A percentile compares a stretch with the other conserved stretches of the same genome.
Evolutionary conservation across 2,888 invertebrate genomes (phyloP).

Genomic region (Dysmachus trigonus): DNA sequence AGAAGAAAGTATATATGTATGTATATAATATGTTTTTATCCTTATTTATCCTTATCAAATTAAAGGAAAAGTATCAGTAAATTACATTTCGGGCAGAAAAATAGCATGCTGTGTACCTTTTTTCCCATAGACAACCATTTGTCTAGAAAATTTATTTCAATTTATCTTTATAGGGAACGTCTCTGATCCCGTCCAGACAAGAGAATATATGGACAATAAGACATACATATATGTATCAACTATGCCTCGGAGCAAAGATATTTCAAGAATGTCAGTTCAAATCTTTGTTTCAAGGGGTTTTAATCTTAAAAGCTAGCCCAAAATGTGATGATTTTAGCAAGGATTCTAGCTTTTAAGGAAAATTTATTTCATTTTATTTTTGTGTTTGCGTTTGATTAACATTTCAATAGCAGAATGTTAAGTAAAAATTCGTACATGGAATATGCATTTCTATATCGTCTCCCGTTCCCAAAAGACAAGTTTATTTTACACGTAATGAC

Average conservation of each 20-base stretch:
- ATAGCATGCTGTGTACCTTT: neutral
- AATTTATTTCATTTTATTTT: neutral
- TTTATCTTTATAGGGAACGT: neutral
- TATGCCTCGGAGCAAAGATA: neutral
- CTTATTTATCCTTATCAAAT: neutral
- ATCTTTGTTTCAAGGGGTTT: neutral
- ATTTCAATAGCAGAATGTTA: neutral
- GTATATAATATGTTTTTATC: neutral
- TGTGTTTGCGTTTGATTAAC: neutral
- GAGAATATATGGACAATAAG: neutral
- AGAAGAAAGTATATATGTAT: neutral
- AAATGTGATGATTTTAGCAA: neutral
- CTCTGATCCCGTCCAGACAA: neutral
- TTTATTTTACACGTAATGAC: neutral
- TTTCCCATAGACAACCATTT: neutral
- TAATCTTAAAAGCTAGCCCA: neutral
- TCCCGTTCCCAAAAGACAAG: neutral
- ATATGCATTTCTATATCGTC: neutral
- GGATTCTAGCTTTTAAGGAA: neutral
- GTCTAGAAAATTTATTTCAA: neutral
- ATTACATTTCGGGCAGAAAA: neutral
- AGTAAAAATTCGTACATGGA: neutral
- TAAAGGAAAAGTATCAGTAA: neutral
- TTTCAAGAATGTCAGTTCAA: neutral
- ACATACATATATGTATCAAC: neutral